Percentiles rank a stretch among this genome's conserved stretches.
Evolutionary conservation across 2,797 vertebrate genomes (phyloP).

Genomic region (Lindbergichthys nudifrons): DNA sequence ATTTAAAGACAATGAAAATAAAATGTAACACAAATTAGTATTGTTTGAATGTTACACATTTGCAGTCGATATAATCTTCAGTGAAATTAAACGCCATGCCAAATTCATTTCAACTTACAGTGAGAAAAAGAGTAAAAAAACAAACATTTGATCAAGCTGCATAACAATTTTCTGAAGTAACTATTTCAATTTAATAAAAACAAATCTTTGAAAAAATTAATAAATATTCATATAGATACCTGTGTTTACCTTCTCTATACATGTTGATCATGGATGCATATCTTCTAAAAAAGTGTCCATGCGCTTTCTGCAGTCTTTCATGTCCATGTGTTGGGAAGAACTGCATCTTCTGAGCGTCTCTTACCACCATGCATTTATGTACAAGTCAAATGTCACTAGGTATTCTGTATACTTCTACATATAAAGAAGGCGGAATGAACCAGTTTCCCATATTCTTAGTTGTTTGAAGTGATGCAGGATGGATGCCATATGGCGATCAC

Average conservation of each 20-base stretch:
- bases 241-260: conserved; percentile 34
- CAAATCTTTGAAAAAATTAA: conserved; percentile 10
- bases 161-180: conserved; percentile 17
- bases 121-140: conserved; percentile 48
- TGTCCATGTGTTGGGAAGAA: conserved; percentile 24
- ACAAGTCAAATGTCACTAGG: conserved; percentile 51
- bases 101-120: conserved; percentile 14
- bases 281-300: conserved; percentile 32
- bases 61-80: conserved; percentile 15
- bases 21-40: conserved; percentile 23
- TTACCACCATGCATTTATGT: conserved; percentile 62
- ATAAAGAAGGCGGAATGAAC: conserved; percentile 40
- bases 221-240: conserved; percentile 18
- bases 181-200: conserved; percentile 29
- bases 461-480: conserved; percentile 33
- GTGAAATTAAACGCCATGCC: conserved; percentile 5
- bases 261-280: conserved; percentile 34
- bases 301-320: conserved; percentile 33
- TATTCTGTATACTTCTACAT: conserved; percentile 43
- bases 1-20: conserved; percentile 19
- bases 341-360: conserved; percentile 27
- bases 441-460: conserved; percentile 62
- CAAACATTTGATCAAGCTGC: conserved; percentile 25
- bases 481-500: conserved; percentile 21
- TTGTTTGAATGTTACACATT: conserved; percentile 19